Evolutionary conservation across 53 echinoderm and acorn worm species (phyloP), one percentile per base, ranked within the genome.

Genomic region (Patiria pectinifera): DNA sequence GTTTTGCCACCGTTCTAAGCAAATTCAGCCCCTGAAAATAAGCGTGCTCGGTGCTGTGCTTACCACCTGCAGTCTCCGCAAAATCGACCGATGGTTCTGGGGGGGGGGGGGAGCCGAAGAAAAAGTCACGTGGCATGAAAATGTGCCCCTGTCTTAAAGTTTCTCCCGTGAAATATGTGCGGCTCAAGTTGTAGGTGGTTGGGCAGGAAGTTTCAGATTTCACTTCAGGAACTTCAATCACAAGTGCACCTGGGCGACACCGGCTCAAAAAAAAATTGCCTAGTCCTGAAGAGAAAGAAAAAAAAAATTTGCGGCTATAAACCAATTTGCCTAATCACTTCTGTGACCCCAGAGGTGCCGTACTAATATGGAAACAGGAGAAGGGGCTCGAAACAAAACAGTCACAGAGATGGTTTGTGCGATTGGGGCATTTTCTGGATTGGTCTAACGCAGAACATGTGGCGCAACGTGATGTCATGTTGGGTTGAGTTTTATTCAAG

Each of bases 201-300:
- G 59, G 82, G 53, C 82, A 82, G 82, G 82, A 82, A 82, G 82
- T 82, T 2, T 82, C 82, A n/a, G 59, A 23, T 82, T 82, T 82
- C 82, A 82, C 16, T n/a, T n/a, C 82, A 53, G 82, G 82, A 82
- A 82, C 53, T 22, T 11, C 82, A 82, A 82, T 82, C 59, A 82
- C 4, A 82, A 59, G 53, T 82, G 59, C 82, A 82, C 82, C 82
- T 58, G 59, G 82, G 59, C 82, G 6, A 82, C 82, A 82, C 82
- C 21, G 22, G 82, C 59, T 74, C 19, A 21, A 23, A 24, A 74
- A 24, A 23, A 74, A 24, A 23, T 53, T 53, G 24, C 74, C 74
- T 74, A 1, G 16, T 69, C 74, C 66, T 66, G 15, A 14, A 60
- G 12, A 60, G 60, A 60, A 66, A 66, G 19, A 66, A 66, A 66